Evolutionary conservation across 1,140 invertebrate genomes (phyloP), one percentile per base, ranked within the genome.

Genomic region (Nymphalis io): DNA sequence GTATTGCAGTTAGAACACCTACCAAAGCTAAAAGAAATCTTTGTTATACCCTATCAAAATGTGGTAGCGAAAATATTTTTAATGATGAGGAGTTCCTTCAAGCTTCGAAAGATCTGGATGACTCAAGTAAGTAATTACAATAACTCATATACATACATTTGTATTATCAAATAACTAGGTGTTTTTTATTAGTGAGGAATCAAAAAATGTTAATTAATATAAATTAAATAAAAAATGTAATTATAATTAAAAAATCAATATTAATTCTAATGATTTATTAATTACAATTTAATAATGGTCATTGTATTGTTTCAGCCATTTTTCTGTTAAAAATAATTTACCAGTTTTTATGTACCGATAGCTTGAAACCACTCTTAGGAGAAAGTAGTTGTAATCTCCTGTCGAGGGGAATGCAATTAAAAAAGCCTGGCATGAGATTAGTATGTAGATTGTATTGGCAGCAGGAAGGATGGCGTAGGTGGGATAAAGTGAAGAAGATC

Each of bases 371-470:
- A 20, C 65, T 89, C 13, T 58, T 89, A 53, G 53, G 72, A 42
- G 66, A 73, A 70, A 61, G 48, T 6, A 76, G 81, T 33, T 72
- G 80, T 55, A 55, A 57, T 3, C 46, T 89, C 1, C 27, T 89
- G 39, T 39, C 21, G 11, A 81, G 70, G 48, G 77, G 68, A 16
- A 46, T 78, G 33, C 5, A 27, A 13, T 23, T 83, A 53, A 27
- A 64, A 11, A 83, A 83, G 48, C 81, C 77, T 13, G 81, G 84
- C 2, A 72, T 83, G 70, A 68, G 67, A 33, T 46, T 88, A 1
- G 71, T 89, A 0, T 89, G 88, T 69, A 71, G 85, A n/a, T 51
- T 89, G 40, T 89, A 82, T 46, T 88, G 87, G 87, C 69, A 79
- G 5, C 70, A 81, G 42, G 75, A 75, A 6, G 69, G 76, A 11